Conservation (phyloP, 2,113 vertebrate genomes). For the Choloepus hoffmanni region DNA sequence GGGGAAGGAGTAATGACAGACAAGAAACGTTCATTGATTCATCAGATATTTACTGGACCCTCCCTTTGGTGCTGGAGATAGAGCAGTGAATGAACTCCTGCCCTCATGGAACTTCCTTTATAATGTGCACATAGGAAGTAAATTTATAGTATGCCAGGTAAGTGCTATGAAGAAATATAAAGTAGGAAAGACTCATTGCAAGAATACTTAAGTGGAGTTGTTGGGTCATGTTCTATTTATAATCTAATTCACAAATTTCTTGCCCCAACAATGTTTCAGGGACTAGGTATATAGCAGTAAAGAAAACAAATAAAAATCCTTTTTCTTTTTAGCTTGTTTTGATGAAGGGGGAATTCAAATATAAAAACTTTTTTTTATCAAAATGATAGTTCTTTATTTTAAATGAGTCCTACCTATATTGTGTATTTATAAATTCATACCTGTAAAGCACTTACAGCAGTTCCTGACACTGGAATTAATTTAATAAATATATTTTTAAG, state of each 20-base stretch:
- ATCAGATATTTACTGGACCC: background rate
- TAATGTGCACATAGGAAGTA: background rate
- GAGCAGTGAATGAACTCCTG: background rate
- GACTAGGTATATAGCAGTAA: background rate
- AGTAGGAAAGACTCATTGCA: background rate
- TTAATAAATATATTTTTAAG: background rate
- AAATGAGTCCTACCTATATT: background rate
- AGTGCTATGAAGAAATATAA: background rate
- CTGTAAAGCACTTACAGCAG: background rate
- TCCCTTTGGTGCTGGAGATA: background rate
- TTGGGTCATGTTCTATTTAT: background rate
- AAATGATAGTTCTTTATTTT: conserved; percentile 19
- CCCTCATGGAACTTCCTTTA: conserved; percentile 6
- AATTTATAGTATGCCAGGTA: background rate
- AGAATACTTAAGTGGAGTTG: background rate
- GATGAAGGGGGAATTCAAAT: background rate
- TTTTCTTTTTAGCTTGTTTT: background rate
- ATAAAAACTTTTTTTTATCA: background rate
- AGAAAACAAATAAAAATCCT: background rate
- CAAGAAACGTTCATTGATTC: background rate
- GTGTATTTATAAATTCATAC: background rate
- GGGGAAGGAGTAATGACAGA: background rate
- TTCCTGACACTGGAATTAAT: background rate
- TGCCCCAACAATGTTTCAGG: background rate
- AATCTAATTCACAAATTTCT: background rate